These are phyloP conservation scores for Lasioglossum albipes DNA, from an alignment of 1,140 invertebrate species.

Conservation along the genomic window DNA sequence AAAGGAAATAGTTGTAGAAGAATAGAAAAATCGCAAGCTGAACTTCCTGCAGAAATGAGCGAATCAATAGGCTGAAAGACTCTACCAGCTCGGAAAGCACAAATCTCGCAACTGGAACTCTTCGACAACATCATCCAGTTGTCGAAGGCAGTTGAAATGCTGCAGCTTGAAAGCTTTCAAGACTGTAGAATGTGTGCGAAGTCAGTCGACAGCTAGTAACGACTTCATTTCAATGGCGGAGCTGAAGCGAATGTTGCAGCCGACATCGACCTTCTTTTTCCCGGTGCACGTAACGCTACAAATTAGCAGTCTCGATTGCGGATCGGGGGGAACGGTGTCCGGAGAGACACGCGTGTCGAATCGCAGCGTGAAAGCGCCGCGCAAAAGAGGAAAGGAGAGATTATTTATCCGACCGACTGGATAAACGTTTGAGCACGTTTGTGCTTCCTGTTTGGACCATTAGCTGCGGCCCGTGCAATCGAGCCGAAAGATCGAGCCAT, in stretches of 20 bases:
- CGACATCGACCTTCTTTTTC: neutral
- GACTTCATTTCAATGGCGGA: neutral
- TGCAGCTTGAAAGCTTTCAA: too few species aligned
- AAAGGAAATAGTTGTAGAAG: too few species aligned
- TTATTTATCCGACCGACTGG: constrained; percentile 47
- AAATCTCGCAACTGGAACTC: too few species aligned
- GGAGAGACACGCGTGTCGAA: constrained; percentile 7
- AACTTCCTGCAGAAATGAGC: too few species aligned
- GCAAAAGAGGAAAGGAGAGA: constrained; percentile 54
- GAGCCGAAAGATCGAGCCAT: constrained; percentile 49
- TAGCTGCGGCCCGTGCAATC: constrained; percentile 55
- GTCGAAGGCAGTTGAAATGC: too few species aligned
- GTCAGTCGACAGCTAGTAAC: neutral
- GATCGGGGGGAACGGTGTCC: neutral
- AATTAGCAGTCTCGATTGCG: constrained; percentile 3
- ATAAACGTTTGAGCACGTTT: constrained; percentile 54
- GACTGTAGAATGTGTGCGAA: too few species aligned
- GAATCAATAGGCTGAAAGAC: too few species aligned
- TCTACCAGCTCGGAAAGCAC: too few species aligned
- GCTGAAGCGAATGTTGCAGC: neutral
- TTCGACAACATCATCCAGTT: too few species aligned
- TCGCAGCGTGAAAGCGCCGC: constrained; percentile 33
- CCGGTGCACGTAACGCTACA: neutral
- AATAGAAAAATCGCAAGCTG: too few species aligned
- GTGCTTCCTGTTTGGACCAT: constrained; percentile 63